Base-by-base conservation (phyloP, 1,140 invertebrate species). In the Heliconius hermathena region DNA sequence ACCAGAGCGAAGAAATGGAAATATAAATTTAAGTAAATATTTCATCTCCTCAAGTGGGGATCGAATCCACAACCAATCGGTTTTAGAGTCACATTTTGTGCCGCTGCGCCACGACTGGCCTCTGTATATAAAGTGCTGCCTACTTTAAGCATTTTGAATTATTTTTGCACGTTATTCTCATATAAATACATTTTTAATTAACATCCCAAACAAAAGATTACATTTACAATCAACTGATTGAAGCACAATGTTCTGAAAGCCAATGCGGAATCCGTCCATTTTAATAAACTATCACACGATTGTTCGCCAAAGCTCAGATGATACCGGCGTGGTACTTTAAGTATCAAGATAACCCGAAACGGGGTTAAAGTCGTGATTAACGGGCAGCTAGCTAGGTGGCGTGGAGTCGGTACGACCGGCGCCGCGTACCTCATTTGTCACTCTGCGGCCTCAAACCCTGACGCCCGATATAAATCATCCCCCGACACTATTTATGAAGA, bases 401-500 rank as follows among this genome's bases (percentile, higher is more conserved):
- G 60, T 22, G 60, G 60, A 20, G 20, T 3, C 9, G 54, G 54
- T 22, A 16, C 60, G 22, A 9, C 60, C 60, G 60, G 22, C 60
- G 60, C 60, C 22, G 73, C 74, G 82, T 84, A 82, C 78, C 88
- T 87, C 88, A 85, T 91, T 90, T 90, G 88, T 90, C 90, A 89
- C 78, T 82, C 60, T 71, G 83, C 83, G 82, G 81, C 82, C 84
- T 88, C 84, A 84, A 86, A 84, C 85, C 79, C 77, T 83, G 87
- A 83, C 80, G 85, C 38, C 74, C 76, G 72, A 78, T 82, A 89
- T 90, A 88, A 91, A 91, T 90, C 88, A 89, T 87, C 79, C 80
- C 52, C 79, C 73, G 81, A 82, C 85, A 87, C 87, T 90, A 89
- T 89, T 91, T 89, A 90, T 85, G 85, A 80, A 88, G 84, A 90